These are phyloP conservation scores for Anguilla obscura DNA, from an alignment of 2,797 vertebrate genomes.

Conservation along the genomic window DNA sequence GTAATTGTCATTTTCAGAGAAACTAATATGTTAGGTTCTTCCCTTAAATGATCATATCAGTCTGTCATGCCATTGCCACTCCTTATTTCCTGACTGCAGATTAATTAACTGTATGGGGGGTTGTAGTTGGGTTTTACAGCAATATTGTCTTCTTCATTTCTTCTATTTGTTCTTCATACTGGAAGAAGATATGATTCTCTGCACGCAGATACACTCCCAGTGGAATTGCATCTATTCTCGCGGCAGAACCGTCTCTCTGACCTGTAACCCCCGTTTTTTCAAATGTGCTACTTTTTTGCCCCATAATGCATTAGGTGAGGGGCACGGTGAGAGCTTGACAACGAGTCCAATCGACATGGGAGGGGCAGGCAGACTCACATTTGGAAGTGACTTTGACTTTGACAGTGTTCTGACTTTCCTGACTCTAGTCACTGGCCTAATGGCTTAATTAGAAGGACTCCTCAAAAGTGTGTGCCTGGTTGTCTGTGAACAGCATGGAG, in stretches of 20 bases:
- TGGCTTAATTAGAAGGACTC: conserved; percentile 20
- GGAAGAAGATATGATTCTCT: neutral
- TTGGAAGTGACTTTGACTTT: neutral
- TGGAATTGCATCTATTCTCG: neutral
- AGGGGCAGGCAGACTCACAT: neutral
- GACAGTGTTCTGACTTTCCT: neutral
- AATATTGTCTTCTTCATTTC: neutral
- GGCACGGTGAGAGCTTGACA: conserved; percentile 15
- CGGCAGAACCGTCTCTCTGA: neutral
- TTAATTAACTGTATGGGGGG: neutral
- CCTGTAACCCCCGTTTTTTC: neutral
- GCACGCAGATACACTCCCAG: neutral
- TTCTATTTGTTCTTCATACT: neutral
- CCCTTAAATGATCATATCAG: neutral
- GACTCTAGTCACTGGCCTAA: neutral
- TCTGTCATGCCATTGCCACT: neutral
- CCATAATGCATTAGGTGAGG: conserved; percentile 24
- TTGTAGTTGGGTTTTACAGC: neutral
- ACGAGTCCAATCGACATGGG: neutral
- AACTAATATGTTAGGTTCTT: neutral
- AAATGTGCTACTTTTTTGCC: conserved; percentile 9
- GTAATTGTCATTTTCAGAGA: neutral
- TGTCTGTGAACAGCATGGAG: neutral
- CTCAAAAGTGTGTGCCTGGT: neutral
- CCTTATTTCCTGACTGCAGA: neutral